Conservation (phyloP, 2,888 invertebrate genomes). For the Cantharis rufa region DNA sequence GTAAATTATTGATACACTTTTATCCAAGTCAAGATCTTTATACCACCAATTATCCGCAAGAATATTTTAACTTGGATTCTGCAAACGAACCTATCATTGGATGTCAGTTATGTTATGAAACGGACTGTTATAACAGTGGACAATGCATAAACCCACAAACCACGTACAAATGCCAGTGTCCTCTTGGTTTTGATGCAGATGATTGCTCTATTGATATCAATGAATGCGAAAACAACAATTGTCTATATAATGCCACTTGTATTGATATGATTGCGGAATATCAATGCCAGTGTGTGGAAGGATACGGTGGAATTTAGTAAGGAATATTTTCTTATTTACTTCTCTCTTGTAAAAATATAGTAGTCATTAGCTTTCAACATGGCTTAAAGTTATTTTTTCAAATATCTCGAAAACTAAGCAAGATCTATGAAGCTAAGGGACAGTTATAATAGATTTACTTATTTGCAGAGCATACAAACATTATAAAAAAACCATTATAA, state of each 20-base stretch:
- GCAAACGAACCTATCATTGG: conserved; percentile 60
- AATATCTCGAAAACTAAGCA: too few relatives aligned
- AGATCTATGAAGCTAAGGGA: too few relatives aligned
- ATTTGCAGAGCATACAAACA: too few relatives aligned
- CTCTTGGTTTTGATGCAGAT: conserved; percentile 76
- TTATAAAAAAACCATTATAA: too few relatives aligned
- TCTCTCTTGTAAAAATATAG: too few relatives aligned
- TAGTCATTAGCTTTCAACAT: too few relatives aligned
- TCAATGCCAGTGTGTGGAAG: conserved; percentile 73
- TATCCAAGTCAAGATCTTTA: conserved; percentile 78
- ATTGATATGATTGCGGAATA: conserved; percentile 78
- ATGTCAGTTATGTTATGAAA: conserved; percentile 81
- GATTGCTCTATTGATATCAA: conserved; percentile 83
- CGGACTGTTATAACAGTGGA: conserved; percentile 71
- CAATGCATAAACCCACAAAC: conserved; percentile 63
- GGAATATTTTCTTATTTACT: conserved; percentile 46
- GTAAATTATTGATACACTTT: conserved; percentile 81
- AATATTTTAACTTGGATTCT: conserved; percentile 52
- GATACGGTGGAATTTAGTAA: conserved; percentile 77
- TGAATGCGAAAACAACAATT: conserved; percentile 75
- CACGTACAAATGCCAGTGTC: conserved; percentile 79
- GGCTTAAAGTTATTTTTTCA: too few relatives aligned
- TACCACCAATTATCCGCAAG: conserved; percentile 54
- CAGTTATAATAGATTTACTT: too few relatives aligned
- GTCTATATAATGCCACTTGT: conserved; percentile 80